Conservation (phyloP, 2,888 invertebrate genomes). For the Apotomis capreana region DNA sequence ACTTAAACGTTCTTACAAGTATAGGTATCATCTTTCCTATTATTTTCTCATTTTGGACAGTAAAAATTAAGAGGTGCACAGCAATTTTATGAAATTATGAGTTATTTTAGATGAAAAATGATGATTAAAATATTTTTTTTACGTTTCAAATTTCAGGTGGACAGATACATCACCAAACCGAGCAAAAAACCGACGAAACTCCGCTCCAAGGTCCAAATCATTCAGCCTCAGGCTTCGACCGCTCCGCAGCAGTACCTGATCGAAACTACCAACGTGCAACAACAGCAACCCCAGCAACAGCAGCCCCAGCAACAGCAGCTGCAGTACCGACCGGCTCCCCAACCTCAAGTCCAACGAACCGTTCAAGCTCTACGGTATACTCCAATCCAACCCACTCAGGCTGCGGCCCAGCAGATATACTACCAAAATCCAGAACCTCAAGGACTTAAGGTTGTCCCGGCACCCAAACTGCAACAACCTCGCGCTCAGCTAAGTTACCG, state of each 20-base stretch:
- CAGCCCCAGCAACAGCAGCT: constrained; percentile 46
- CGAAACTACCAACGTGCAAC: constrained; percentile 78
- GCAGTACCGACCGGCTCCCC: constrained; percentile 59
- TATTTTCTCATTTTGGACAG: too few species aligned
- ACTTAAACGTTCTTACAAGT: too few species aligned
- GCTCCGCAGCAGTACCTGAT: constrained; percentile 80
- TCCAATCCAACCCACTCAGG: constrained; percentile 59
- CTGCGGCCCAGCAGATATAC: constrained; percentile 58
- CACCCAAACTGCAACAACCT: constrained; percentile 70
- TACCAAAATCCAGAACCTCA: constrained; percentile 74
- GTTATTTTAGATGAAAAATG: too few species aligned
- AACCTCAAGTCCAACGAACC: constrained; percentile 63
- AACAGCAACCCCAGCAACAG: constrained; percentile 63
- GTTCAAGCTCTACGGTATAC: constrained; percentile 67
- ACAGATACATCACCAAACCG: constrained; percentile 72
- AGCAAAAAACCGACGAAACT: constrained; percentile 73
- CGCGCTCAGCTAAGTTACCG: constrained; percentile 62
- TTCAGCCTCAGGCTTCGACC: constrained; percentile 60
- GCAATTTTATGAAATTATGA: too few species aligned
- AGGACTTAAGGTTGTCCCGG: constrained; percentile 75
- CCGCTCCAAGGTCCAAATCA: constrained; percentile 65
- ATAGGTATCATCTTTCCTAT: too few species aligned
- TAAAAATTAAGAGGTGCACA: too few species aligned
- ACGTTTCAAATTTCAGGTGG: constrained; percentile 62
- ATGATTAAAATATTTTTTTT: too few species aligned